These are phyloP conservation scores for Cranoglanis bouderius DNA, from an alignment of 2,113 vertebrate genomes.

Conservation along the genomic window DNA sequence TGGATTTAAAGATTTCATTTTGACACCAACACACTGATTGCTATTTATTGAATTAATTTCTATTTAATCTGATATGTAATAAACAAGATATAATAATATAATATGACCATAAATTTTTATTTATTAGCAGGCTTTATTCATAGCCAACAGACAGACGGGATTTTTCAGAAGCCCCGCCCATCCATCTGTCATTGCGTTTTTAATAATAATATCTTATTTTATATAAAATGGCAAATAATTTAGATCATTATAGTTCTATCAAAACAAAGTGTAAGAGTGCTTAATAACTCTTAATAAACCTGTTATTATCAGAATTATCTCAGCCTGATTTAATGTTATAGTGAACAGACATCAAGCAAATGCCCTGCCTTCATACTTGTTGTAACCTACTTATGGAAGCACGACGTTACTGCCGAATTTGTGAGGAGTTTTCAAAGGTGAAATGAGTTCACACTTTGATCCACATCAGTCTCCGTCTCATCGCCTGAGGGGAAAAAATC, in stretches of 20 bases:
- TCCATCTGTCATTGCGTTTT: neutral
- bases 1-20: neutral
- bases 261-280: neutral
- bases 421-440: neutral
- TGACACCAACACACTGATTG: neutral
- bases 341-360: neutral
- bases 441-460: neutral
- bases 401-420: neutral
- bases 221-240: neutral
- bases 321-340: neutral
- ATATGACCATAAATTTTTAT: neutral
- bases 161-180: neutral
- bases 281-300: neutral
- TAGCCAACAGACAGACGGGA: neutral
- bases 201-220: neutral
- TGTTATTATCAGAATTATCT: constrained; percentile 6
- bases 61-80: neutral
- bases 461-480: neutral
- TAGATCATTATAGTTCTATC: neutral
- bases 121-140: neutral
- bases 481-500: neutral
- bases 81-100: neutral
- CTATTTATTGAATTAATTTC: neutral
- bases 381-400: neutral
- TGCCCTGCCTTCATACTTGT: neutral